A percentile compares a stretch with the other conserved stretches of the same genome.
Conservation (phyloP, 2,888 invertebrate species). For the Callyntrura sp. region DNA sequence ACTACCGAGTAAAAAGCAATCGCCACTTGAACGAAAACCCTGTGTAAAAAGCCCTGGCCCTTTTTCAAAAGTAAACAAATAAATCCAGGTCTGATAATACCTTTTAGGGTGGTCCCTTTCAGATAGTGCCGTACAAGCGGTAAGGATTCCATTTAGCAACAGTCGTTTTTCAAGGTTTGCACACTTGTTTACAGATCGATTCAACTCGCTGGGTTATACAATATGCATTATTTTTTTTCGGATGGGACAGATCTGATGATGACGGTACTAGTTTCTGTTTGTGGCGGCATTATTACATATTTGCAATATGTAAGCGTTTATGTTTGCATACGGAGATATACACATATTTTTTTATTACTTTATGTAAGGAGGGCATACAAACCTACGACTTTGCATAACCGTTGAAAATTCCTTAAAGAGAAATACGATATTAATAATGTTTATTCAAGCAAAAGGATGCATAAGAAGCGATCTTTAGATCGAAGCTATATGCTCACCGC, state of each 20-base stretch:
- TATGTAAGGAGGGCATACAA: no score
- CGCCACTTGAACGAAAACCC: no score
- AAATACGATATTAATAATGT: constrained; percentile 24
- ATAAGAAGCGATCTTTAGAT: background rate
- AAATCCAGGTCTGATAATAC: no score
- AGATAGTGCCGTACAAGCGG: background rate
- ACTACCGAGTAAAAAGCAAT: no score
- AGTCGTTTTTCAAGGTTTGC: constrained; percentile 12
- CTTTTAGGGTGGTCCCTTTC: no score
- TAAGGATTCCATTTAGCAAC: background rate
- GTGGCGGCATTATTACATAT: no score
- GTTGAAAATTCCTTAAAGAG: background rate
- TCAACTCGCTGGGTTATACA: background rate
- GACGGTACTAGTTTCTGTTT: background rate
- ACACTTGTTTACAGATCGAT: background rate
- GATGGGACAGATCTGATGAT: background rate
- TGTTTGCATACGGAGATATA: no score
- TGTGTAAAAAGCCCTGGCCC: no score
- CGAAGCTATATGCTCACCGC: background rate
- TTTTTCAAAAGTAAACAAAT: no score
- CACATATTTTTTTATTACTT: no score
- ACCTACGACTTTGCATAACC: no score
- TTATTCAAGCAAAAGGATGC: background rate
- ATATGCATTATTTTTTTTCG: constrained; percentile 4
- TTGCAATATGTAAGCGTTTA: no score